Evolutionary conservation across 1,140 invertebrate species (phyloP).

Genomic region (Oscheius sp.): DNA sequence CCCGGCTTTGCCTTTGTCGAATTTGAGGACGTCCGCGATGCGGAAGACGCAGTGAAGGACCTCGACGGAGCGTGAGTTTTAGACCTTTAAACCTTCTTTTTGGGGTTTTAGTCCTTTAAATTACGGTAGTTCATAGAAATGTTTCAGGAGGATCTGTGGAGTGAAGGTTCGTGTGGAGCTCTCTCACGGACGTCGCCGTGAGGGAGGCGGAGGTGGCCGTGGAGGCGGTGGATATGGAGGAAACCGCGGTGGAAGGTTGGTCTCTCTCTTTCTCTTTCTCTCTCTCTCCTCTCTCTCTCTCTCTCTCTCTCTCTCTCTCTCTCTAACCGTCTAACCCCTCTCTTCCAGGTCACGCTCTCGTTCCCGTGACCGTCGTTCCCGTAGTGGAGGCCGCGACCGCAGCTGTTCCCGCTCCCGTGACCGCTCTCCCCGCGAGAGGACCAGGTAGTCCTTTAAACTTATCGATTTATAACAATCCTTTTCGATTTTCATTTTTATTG

Average conservation of each 20-base stretch:
- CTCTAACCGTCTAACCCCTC: too few species aligned
- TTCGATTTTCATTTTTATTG: too few species aligned
- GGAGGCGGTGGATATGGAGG: conserved; percentile 48
- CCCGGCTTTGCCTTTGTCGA: conserved; percentile 93
- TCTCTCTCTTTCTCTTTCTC: too few species aligned
- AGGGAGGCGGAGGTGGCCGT: conserved; percentile 45
- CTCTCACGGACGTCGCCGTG: conserved; percentile 42
- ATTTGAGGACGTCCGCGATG: conserved; percentile 89
- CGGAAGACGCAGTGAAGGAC: conserved; percentile 86
- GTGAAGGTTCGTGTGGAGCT: conserved; percentile 58
- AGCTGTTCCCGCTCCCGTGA: neutral
- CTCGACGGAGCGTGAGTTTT: conserved; percentile 73
- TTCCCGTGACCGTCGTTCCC: neutral
- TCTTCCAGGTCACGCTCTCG: neutral
- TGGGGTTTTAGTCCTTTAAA: conserved; percentile 50
- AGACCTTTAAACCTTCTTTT: neutral
- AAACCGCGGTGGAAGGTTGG: too few species aligned
- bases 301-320: too few species aligned
- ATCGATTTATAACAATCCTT: too few species aligned
- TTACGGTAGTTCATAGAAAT: neutral
- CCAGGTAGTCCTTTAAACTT: too few species aligned
- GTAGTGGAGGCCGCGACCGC: neutral
- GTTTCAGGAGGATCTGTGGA: conserved; percentile 51
- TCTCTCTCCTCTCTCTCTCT: neutral
- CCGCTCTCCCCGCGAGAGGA: too few species aligned